Evolutionary conservation across 2,797 vertebrate genomes (phyloP), one percentile per base, ranked within the genome.

Genomic region (Ambastaia sidthimunki): DNA sequence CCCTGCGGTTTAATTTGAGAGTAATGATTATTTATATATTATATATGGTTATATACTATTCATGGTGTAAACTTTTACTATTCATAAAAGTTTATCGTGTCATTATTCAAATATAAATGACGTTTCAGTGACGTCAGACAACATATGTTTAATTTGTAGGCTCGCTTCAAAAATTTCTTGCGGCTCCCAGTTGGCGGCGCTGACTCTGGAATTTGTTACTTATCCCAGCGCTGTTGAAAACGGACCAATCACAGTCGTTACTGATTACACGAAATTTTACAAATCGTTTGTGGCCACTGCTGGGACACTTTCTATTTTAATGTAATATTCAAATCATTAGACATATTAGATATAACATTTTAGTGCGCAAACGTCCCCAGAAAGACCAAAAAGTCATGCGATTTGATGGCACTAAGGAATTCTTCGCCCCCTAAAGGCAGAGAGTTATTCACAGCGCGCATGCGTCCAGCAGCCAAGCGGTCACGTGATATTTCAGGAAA

Each of bases 401-500:
- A 2, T 28, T 28, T 28, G 4, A 28, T 28, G 28, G 4, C 28
- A 4, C 28, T n/a, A n/a, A n/a, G n/a, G n/a, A n/a, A n/a, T n/a
- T n/a, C n/a, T 1, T 44, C 28, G 60, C 59, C 59, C 19, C 3
- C 76, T 79, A 48, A 41, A 15, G 69, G 15, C 31, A 16, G 16
- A 13, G 9, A 15, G 3, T 6, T 65, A 5, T 7, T 19, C 48
- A 7, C 60, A 67, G 1, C 6, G 66, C 82, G 82, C 82, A 80
- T 80, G 82, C 82, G 82, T 41, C 34, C 34, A 5, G 2, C 7
- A n/a, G n/a, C 28, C 1, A 21, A 34, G 4, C 77, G 74, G 81
- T 0, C 9, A 55, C 41, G 31, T 52, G 7, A 48, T 37, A 44
- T 47, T 47, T 28, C 69, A 28, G 65, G 66, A 55, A 77, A 18